Base-by-base conservation (phyloP, 2,113 vertebrate genomes). In the Nyctibius bracteatus region DNA sequence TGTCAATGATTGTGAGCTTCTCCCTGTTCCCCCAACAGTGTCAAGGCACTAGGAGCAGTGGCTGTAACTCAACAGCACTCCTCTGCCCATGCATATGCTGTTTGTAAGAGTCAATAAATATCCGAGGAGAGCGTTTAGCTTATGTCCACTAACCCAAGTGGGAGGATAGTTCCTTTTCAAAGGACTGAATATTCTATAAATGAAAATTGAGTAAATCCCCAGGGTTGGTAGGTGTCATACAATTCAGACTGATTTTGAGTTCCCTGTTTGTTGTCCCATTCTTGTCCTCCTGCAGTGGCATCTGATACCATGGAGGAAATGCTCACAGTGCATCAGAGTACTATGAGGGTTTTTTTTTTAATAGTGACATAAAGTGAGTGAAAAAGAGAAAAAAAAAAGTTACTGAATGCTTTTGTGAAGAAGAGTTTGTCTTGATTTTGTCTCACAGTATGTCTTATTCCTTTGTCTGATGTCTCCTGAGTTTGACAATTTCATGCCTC, bases 61-160 rank as follows among this genome's bases (percentile, higher is more conserved):
- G n/a, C 65, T 59, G 12, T 49, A 39, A 82, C 12, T n/a, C n/a
- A 72, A 10, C 22, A 65, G 24, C 47, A 49, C 8, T 52, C 41
- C 17, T 83, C 41, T 79, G 59, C 18, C 10, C 35, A 23, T 33
- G 5, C 24, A 6, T 47, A 11, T 27, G 24, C 28, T 71, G 20
- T 65, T 35, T 31, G 7, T 23, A 46, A 52, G 14, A 46, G n/a
- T 44, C 49, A 65, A 27, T 12, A 71, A 63, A 59, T 17, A 46
- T 8, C 35, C n/a, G 41, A 31, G 30, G 65, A 66, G 66, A 72
- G 28, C 14, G 54, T 59, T 71, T 46, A 52, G 28, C 37, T 52
- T 41, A 46, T 6, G 22, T n/a, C 27, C 16, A 25, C 1, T 81
- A 30, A 27, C 35, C 28, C 52, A 59, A 12, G 24, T 0, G 0